phyloP scores from a whole-genome alignment of 1,140 invertebrate genomes.

The Papilio dardanus region DNA sequence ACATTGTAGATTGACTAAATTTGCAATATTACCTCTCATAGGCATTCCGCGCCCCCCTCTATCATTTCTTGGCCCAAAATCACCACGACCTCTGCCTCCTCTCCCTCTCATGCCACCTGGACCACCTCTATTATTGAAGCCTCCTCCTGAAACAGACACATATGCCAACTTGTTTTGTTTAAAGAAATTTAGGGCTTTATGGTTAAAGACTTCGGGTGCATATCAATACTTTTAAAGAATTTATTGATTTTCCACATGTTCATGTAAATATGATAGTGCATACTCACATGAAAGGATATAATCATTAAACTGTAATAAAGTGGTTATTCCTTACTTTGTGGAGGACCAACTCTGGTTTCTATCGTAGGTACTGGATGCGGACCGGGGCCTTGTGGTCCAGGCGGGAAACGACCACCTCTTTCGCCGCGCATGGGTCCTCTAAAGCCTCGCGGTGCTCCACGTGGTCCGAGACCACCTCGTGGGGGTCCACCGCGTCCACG shows the following conservation, averaged over 20 bases:
- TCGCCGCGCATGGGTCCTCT: constrained; percentile 71
- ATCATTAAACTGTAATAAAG: constrained; percentile 19
- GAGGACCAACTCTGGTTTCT: constrained; percentile 72
- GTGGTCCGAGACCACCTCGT: constrained; percentile 60
- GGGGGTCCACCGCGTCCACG: constrained; percentile 57
- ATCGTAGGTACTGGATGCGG: constrained; percentile 80
- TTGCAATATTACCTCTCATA: constrained; percentile 68
- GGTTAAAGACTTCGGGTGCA: too few relatives aligned
- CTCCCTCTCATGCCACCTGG: constrained; percentile 71
- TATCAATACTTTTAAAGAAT: too few relatives aligned
- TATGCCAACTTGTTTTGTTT: not conserved
- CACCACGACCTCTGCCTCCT: constrained; percentile 68
- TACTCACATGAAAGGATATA: too few relatives aligned
- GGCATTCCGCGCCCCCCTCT: constrained; percentile 67
- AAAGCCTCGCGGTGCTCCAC: constrained; percentile 67
- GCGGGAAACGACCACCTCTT: constrained; percentile 67
- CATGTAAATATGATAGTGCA: too few relatives aligned
- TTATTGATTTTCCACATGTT: too few relatives aligned
- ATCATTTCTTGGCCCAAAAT: constrained; percentile 68
- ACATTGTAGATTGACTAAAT: too few relatives aligned
- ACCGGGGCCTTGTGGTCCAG: constrained; percentile 75
- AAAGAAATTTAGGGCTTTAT: not conserved
- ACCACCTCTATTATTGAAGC: constrained; percentile 70
- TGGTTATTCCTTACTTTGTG: constrained; percentile 57
- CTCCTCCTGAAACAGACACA: constrained; percentile 55